Conservation (phyloP, 30 jellyfish, hydroid and myxozoan genomes). For the Calvadosia cruxmelitensis region DNA sequence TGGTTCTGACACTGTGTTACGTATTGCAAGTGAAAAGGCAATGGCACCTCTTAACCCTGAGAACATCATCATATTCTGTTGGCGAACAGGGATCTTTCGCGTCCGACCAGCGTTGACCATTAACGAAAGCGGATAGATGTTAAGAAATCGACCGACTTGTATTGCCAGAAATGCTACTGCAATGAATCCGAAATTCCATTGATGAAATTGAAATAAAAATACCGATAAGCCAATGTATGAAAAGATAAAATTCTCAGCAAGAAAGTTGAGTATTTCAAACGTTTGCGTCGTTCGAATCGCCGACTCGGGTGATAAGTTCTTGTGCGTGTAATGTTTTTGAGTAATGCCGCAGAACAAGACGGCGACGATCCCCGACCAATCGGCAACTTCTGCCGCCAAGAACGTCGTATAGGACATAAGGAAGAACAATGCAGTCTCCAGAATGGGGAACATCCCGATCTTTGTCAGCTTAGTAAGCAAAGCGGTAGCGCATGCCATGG, state of each 20-base stretch:
- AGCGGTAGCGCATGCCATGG: conserved; percentile 95
- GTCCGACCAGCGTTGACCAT: conserved; percentile 74
- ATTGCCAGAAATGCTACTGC: conserved; percentile 90
- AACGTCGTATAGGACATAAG: conserved; percentile 97
- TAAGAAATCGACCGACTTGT: conserved; percentile 80
- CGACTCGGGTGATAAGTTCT: conserved; percentile 95
- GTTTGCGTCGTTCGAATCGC: conserved; percentile 91
- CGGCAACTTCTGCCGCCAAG: conserved; percentile 96
- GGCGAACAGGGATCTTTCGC: conserved; percentile 78
- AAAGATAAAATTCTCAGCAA: conserved; percentile 95
- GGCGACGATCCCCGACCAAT: conserved; percentile 99
- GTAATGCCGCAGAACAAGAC: conserved; percentile 97
- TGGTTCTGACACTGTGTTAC: conserved; percentile 94
- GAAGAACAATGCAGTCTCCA: conserved; percentile 93
- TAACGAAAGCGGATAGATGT: conserved; percentile 75
- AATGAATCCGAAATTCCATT: conserved; percentile 96
- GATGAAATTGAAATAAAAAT: conserved; percentile 77
- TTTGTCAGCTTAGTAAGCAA: conserved; percentile 89
- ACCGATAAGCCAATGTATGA: conserved; percentile 96
- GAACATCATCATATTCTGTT: conserved; percentile 82
- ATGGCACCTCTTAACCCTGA: conserved; percentile 99
- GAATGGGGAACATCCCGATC: conserved; percentile 96
- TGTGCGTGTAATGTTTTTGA: conserved; percentile 94
- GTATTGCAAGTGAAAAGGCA: conserved; percentile 97
- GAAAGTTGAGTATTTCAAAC: conserved; percentile 79